Evolutionary conservation across 2,113 vertebrate species (phyloP).

Genomic region (Pampusana beccarii): DNA sequence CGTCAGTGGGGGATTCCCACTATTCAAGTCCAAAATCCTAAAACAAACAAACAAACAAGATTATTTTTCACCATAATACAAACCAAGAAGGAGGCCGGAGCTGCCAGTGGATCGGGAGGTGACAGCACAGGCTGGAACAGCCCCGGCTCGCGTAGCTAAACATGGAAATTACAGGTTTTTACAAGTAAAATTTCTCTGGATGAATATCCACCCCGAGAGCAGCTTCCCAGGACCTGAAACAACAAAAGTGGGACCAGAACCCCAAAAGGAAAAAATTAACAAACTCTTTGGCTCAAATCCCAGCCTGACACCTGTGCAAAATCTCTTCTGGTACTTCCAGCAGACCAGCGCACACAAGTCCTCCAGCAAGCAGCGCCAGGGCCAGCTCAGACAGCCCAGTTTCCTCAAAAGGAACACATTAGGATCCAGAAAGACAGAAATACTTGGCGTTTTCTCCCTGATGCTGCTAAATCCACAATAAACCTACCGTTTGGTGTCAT

Average conservation of each 20-base stretch:
- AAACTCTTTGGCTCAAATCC: not conserved
- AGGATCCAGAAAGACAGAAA: not conserved
- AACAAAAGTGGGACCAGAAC: not conserved
- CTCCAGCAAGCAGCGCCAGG: not conserved
- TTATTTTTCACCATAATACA: not conserved
- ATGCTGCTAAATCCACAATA: not conserved
- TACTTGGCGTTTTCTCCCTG: not conserved
- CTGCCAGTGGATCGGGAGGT: not conserved
- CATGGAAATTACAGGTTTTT: not conserved
- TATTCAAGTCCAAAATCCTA: constrained; percentile 66
- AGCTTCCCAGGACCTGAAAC: not conserved
- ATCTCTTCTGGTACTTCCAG: not conserved
- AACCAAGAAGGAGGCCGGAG: not conserved
- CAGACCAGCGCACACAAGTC: not conserved
- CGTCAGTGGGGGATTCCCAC: constrained; percentile 63
- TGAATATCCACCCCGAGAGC: not conserved
- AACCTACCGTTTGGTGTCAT: constrained; percentile 50
- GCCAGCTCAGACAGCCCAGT: not conserved
- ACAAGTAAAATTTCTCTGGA: not conserved
- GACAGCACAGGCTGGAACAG: not conserved
- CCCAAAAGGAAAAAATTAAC: not conserved
- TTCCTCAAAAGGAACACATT: not conserved
- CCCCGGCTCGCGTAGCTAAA: not conserved
- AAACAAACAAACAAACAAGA: not conserved
- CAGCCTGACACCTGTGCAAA: not conserved